Evolutionary conservation across 2,888 invertebrate species (phyloP), one percentile per base, ranked within the genome.

Genomic region (Bellardia bayeri): DNA sequence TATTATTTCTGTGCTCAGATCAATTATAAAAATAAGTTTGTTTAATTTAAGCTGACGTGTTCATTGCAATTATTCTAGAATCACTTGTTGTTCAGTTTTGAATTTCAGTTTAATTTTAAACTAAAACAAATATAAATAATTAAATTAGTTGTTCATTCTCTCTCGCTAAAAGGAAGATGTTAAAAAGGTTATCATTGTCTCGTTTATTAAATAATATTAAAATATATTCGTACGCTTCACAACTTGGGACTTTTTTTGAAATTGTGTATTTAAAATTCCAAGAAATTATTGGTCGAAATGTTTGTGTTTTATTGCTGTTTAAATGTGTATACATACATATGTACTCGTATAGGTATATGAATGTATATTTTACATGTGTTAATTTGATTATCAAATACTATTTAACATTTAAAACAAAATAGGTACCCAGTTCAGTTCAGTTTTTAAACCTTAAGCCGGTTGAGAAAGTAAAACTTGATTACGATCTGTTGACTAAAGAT

Each of bases 151-250:
- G 2, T n/a, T 63, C 23, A 78, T 11, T 9, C 14, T 56, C 3
- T 61, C 66, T 68, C 51, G 45, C 23, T 63, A 51, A 14, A 58
- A 37, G 66, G 14, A 66, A 71, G 33, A 78, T 84, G 80, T 66
- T 74, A 42, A 45, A 84, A 66, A 87, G 87, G 87, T 87, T 87
- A 87, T 87, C 87, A 51, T 37, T 75, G 42, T 56, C 30, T 66
- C 75, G 23, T 37, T 14, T 74, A 54, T 23, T 42, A n/a, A 68
- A 68, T 30, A 49, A 14, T 68, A 45, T 9, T 7, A 14, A 45
- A 49, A 56, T 54, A 78, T 42, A 42, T 9, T 40, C 14, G 64
- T 66, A 42, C 64, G 16, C 37, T 81, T 74, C 54, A 72, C 51
- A 68, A 61, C 74, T 51, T 61, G 75, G 66, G 9, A 42, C 13